Evolutionary conservation across 2,888 invertebrate species (phyloP), one percentile per base, ranked within the genome.

Genomic region (Polietes domitor): DNA sequence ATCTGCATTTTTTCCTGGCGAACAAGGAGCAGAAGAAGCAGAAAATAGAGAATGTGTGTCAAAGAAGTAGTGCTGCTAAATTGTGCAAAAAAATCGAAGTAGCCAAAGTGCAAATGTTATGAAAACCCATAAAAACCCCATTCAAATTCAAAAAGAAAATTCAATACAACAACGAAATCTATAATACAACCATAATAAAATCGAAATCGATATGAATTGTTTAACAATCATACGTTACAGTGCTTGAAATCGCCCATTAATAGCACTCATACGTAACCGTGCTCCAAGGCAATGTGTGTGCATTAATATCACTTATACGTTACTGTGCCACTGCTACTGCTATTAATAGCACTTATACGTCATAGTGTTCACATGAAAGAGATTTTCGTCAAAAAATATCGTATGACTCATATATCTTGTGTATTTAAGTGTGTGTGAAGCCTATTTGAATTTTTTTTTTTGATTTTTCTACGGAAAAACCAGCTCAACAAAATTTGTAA

Each of bases 31-130:
- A 2, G 55, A 15, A 21, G 21, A n/a, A n/a, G n/a, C n/a, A n/a
- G n/a, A n/a, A n/a, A n/a, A n/a, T n/a, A n/a, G n/a, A 21, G 37
- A 68, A 68, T 41, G 24, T 68, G 68, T 68, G 68, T 68, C 68
- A 68, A 41, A 68, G 41, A n/a, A n/a, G n/a, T n/a, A n/a, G n/a
- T n/a, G n/a, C n/a, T 68, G 65, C 41, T 43, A 43, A 68, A 24
- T 26, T 24, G 58, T 58, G 58, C 58, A 58, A 58, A 58, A 58
- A 24, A 58, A 58, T n/a, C n/a, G n/a, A 47, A 47, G 47, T 47
- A 6, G n/a, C 12, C n/a, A 41, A 15, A 68, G 15, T 68, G 3
- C 15, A 47, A 63, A 17, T 68, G n/a, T 24, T 15, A 61, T 61
- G 28, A 61, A 61, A n/a, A n/a, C 10, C 37, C 12, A 7, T 15